Evolutionary conservation across 2,888 invertebrate species (phyloP), one percentile per base, ranked within the genome.

Genomic region (Icerya purchasi): DNA sequence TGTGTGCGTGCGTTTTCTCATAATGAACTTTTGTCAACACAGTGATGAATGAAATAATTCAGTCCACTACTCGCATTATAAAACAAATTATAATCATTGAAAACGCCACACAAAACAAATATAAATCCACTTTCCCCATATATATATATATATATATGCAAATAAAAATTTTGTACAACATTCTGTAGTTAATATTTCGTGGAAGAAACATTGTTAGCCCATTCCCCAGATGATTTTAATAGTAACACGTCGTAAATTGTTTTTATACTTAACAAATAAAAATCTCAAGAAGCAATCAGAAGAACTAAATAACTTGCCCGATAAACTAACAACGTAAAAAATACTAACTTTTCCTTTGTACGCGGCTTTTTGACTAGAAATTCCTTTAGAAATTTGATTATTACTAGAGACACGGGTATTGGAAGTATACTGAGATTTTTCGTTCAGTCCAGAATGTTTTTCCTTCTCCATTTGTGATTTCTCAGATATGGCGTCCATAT

Each of bases 401-500:
- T 36, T 36, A 36, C 36, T 36, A 36, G 36, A 5, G 14, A 14
- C 5, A 36, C 36, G 36, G 5, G 14, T 14, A 36, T 36, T 36
- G 14, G 36, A 36, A 36, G 36, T 8, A 8, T 5, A 5, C 14
- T 5, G 36, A 8, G 36, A 8, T 36, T 14, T 36, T 8, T 8
- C 36, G 14, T 36, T 36, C 36, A 36, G 8, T 8, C 14, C 14
- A 36, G 36, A 5, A n/a, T n/a, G n/a, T n/a, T n/a, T n/a, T 8
- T 8, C 36, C 14, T 36, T 36, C 14, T 36, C 36, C 14, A 36
- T 14, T 36, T 36, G 52, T 22, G 56, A 24, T 51, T 60, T 54
- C 18, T 60, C 56, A 3, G 50, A 2, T 22, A 22, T 54, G 54
- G 77, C 77, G 67, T 78, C 78, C 78, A 78, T 78, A 62, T 78